Evolutionary conservation across 2,888 invertebrate species (phyloP).

Genomic region (Apotomis turbidana): DNA sequence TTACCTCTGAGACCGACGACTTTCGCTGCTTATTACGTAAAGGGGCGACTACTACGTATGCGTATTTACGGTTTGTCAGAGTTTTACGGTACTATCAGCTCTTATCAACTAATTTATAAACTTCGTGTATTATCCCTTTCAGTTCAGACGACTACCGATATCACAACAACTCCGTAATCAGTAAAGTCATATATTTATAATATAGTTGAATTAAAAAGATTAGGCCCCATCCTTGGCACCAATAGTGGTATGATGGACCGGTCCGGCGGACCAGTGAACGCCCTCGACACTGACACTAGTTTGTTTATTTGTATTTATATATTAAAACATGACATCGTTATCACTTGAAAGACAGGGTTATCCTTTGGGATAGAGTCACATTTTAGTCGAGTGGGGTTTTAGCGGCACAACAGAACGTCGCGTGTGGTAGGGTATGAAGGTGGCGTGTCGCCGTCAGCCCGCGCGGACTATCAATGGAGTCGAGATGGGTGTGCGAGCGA

Average conservation of each 20-base stretch:
- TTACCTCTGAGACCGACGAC: constrained; percentile 49
- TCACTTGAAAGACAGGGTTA: constrained; percentile 52
- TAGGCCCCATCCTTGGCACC: constrained; percentile 62
- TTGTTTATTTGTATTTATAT: constrained; percentile 35
- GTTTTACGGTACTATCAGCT: constrained; percentile 34
- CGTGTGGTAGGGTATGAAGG: constrained; percentile 59
- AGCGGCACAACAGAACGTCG: constrained; percentile 60
- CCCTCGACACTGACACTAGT: constrained; percentile 73
- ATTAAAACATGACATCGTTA: constrained; percentile 36
- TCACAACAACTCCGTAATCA: constrained; percentile 48
- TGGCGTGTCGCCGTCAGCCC: constrained; percentile 70
- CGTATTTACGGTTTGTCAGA: neutral
- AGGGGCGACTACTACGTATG: constrained; percentile 27
- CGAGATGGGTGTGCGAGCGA: constrained; percentile 50
- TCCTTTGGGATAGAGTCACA: constrained; percentile 56
- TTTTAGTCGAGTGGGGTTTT: constrained; percentile 58
- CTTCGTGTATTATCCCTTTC: constrained; percentile 56
- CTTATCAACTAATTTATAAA: constrained; percentile 63
- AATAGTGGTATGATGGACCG: constrained; percentile 61
- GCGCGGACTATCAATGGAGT: constrained; percentile 77
- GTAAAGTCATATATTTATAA: constrained; percentile 44
- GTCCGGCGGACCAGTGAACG: constrained; percentile 78
- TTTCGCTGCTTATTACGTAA: constrained; percentile 53
- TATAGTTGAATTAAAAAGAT: constrained; percentile 51
- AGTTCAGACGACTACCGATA: constrained; percentile 42